Evolutionary conservation across 1,140 invertebrate species (phyloP).

Genomic region (Penaeus indicus): DNA sequence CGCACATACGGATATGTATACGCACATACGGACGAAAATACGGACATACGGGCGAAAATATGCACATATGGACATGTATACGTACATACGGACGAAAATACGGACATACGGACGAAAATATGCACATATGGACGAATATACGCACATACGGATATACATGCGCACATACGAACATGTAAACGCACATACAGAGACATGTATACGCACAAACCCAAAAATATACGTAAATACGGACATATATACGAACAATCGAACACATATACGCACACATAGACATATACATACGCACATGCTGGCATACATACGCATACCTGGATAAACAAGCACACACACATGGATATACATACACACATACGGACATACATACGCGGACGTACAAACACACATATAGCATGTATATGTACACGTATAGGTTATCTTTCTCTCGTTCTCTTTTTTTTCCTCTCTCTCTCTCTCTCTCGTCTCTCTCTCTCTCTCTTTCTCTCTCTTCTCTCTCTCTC

Average conservation of each 20-base stretch:
- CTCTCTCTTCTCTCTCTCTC: too few relatives aligned
- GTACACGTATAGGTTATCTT: not conserved
- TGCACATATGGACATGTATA: not conserved
- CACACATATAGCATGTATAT: not conserved
- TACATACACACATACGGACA: slow-evolving; percentile 7
- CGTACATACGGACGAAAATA: too few relatives aligned
- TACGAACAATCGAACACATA: not conserved
- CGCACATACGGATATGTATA: not conserved
- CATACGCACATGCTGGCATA: too few relatives aligned
- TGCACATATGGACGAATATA: not conserved
- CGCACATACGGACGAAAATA: not conserved
- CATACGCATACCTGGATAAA: too few relatives aligned
- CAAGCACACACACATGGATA: too few relatives aligned
- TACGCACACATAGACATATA: not conserved
- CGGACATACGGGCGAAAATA: not conserved
- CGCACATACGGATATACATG: not conserved
- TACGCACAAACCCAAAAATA: not conserved
- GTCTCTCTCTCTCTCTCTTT: too few relatives aligned
- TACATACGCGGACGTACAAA: not conserved
- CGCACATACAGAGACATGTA: not conserved
- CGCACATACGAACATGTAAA: not conserved
- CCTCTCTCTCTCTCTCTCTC: too few relatives aligned
- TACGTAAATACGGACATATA: not conserved
- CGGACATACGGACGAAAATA: not conserved
- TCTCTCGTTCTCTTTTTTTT: too few relatives aligned